Conservation (phyloP, 1,140 invertebrate species). For the Trialeurodes vaporariorum region DNA sequence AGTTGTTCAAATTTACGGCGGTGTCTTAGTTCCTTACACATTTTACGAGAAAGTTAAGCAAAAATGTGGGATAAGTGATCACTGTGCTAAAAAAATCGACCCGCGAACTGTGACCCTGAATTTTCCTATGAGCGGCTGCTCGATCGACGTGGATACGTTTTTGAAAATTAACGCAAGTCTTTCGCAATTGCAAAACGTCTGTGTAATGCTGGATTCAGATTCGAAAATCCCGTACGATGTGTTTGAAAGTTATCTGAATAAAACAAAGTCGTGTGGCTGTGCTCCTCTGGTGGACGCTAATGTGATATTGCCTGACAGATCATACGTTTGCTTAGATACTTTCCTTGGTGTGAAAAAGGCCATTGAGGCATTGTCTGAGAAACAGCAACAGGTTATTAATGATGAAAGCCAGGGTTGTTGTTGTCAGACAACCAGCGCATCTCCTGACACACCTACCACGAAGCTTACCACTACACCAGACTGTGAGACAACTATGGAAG, state of each 20-base stretch:
- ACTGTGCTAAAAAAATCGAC: background rate
- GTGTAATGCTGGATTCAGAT: background rate
- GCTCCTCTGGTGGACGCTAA: background rate
- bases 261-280: background rate
- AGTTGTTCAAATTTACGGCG: background rate
- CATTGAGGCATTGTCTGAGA: background rate
- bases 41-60: background rate
- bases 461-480: background rate
- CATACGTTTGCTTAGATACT: background rate
- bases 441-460: background rate
- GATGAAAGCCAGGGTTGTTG: background rate
- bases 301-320: background rate
- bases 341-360: background rate
- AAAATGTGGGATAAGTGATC: background rate
- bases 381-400: background rate
- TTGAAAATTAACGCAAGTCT: background rate
- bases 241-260: background rate
- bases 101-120: background rate
- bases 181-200: background rate
- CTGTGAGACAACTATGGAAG: background rate
- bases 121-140: background rate
- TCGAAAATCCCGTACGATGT: background rate
- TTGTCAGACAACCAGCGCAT: background rate
- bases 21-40: background rate
- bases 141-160: background rate